phyloP scores from a whole-genome alignment of 2,888 invertebrate species.

The Nematopogon swammerdamellus region DNA sequence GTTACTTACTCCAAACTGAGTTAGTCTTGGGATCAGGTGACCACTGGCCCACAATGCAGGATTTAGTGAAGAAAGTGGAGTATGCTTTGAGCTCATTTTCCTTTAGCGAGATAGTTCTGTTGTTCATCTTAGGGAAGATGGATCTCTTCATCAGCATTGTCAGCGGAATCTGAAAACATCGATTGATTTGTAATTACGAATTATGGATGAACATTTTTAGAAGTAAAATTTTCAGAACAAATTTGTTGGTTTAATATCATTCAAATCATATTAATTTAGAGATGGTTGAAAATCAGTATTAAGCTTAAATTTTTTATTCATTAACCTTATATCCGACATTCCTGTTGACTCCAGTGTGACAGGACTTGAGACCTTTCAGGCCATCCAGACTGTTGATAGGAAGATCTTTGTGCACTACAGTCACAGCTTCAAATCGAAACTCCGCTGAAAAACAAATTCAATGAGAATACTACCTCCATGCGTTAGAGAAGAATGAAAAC shows the following conservation, averaged over 20 bases:
- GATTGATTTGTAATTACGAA: not conserved
- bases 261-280: too few species aligned
- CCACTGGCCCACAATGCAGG: constrained; percentile 85
- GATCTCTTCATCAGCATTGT: constrained; percentile 73
- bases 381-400: constrained; percentile 64
- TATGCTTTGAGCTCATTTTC: constrained; percentile 82
- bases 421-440: constrained; percentile 79
- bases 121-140: constrained; percentile 64
- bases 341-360: constrained; percentile 83
- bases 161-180: constrained; percentile 57
- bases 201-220: too few species aligned
- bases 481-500: too few species aligned
- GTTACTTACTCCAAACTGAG: constrained; percentile 64
- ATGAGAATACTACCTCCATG: too few species aligned
- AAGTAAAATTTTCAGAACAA: too few species aligned
- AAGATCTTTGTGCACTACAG: constrained; percentile 74
- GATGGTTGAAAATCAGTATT: too few species aligned
- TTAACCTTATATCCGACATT: constrained; percentile 82
- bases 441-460: constrained; percentile 68
- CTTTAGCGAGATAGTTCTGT: constrained; percentile 64
- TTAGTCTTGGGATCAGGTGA: constrained; percentile 72
- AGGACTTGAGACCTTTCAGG: constrained; percentile 74
- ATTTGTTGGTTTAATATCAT: too few species aligned
- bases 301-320: too few species aligned
- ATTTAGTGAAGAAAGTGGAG: constrained; percentile 74